These are phyloP conservation scores for Graphium colonna DNA, from an alignment of 2,888 invertebrate species.

Conservation along the genomic window DNA sequence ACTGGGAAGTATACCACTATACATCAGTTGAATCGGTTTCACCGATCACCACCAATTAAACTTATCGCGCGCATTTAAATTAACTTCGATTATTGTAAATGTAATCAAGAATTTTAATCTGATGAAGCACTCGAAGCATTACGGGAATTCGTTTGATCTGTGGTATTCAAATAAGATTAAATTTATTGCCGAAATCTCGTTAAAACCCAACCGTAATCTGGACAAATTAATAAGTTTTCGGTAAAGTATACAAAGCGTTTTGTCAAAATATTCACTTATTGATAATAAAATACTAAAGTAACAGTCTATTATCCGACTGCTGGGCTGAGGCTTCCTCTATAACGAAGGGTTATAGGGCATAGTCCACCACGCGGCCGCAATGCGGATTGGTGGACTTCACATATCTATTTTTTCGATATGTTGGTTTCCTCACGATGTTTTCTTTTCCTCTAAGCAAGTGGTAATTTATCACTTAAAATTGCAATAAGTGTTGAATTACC, in stretches of 20 bases:
- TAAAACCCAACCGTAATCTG: conserved; percentile 16
- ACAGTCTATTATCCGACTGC: too few relatives aligned
- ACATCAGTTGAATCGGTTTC: conserved; percentile 15
- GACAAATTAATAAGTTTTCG: conserved; percentile 13
- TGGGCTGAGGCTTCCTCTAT: too few relatives aligned
- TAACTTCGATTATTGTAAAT: conserved; percentile 19
- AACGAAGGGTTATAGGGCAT: too few relatives aligned
- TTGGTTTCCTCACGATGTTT: too few relatives aligned
- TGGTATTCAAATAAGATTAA: conserved; percentile 21
- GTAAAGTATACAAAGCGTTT: background rate
- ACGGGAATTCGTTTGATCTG: conserved; percentile 10
- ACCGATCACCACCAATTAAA: conserved; percentile 19
- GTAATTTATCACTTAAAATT: too few relatives aligned
- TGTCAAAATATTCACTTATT: background rate
- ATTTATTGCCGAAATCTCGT: conserved; percentile 15
- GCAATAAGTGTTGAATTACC: too few relatives aligned
- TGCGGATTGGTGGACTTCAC: too few relatives aligned
- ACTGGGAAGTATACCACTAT: conserved; percentile 13
- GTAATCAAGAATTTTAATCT: conserved; percentile 22
- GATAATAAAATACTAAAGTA: background rate
- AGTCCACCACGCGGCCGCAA: too few relatives aligned
- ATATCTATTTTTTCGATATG: too few relatives aligned
- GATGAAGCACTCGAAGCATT: conserved; percentile 15
- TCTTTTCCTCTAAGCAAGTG: too few relatives aligned
- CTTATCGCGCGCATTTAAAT: conserved; percentile 14